Evolutionary conservation across 2,113 vertebrate genomes (phyloP), one percentile per base, ranked within the genome.

Genomic region (Ochotona curzoniae): DNA sequence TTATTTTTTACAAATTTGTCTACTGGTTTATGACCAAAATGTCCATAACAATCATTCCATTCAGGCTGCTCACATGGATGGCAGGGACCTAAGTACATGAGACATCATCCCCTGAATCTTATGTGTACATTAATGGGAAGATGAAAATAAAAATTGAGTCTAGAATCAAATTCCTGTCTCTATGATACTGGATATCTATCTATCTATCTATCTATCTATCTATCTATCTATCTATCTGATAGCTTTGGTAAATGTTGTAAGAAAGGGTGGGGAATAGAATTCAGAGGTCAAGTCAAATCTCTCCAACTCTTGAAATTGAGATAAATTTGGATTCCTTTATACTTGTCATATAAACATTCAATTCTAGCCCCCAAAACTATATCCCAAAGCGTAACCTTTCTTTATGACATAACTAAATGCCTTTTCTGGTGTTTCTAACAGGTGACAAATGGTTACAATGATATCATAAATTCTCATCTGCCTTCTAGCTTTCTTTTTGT

Each of bases 401-500:
- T 71, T 87, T 17, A 23, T 83, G 66, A 83, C 26, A 66, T 80
- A 20, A 51, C 69, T 78, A 93, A 93, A 81, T 84, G 30, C 18
- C 87, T 75, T 94, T 74, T 83, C 44, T 74, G 63, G 73, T 89
- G 30, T 73, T 89, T 74, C 35, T 47, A 78, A 80, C 63, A 83
- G 30, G 32, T 81, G 71, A 87, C 10, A 91, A 89, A 83, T 93
- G 66, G 66, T 92, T 66, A 32, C 12, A 71, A 67, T 69, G 71
- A 63, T 94, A 89, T 76, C 11, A 83, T 79, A 89, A 83, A 87
- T 91, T 76, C 54, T 96, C 63, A 81, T 49, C 85, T 81, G 78
- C 93, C 75, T 83, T 75, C 63, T 64, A 84, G 47, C 32, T 76
- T 87, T 14, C 44, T 86, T 35, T 61, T 9, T 44, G 15, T 20